phyloP scores from a whole-genome alignment of 2,888 invertebrate species.

The Athrips mouffetella region DNA sequence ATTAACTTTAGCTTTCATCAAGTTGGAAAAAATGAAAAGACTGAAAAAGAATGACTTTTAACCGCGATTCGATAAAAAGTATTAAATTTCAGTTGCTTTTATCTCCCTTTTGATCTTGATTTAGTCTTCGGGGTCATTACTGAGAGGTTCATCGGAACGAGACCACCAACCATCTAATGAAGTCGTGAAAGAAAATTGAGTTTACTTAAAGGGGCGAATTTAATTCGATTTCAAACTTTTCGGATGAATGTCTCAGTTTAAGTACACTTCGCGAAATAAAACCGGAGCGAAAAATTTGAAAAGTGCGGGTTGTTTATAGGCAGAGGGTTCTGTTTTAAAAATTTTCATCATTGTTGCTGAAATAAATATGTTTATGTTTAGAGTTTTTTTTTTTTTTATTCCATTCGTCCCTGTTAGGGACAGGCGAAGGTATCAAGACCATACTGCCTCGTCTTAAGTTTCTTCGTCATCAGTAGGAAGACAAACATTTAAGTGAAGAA shows the following conservation, averaged over 20 bases:
- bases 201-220: conserved; percentile 76
- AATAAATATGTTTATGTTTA: no score
- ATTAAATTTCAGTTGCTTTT: conserved; percentile 71
- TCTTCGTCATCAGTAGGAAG: no score
- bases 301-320: no score
- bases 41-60: conserved; percentile 52
- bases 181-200: conserved; percentile 76
- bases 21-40: neutral
- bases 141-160: conserved; percentile 73
- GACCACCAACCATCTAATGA: conserved; percentile 72
- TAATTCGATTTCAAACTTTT: conserved; percentile 76
- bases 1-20: neutral
- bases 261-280: conserved; percentile 52
- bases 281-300: neutral
- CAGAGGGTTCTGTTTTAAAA: no score
- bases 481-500: no score
- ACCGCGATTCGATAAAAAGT: conserved; percentile 64
- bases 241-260: conserved; percentile 69
- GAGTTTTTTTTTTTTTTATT: no score
- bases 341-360: no score
- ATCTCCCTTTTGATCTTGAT: conserved; percentile 72
- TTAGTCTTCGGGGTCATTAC: conserved; percentile 75
- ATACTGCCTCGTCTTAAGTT: no score
- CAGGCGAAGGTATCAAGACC: no score
- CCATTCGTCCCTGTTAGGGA: no score